phyloP scores from a whole-genome alignment of 2,797 vertebrate species.

The Muscicapa comitata region DNA sequence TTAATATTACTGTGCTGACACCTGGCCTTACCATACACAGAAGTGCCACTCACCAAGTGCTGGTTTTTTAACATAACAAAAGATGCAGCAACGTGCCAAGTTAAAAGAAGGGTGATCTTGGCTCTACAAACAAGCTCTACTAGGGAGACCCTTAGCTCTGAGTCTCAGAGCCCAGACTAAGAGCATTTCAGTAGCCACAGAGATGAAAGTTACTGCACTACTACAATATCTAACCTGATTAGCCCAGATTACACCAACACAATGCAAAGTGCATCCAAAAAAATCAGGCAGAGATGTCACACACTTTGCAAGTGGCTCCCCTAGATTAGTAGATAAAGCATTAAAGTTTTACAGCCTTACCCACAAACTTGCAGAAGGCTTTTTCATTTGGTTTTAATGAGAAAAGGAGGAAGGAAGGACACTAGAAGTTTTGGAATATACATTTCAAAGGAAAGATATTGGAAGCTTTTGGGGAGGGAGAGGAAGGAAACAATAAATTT shows the following conservation, averaged over 20 bases:
- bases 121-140: not conserved
- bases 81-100: not conserved
- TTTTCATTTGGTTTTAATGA: not conserved
- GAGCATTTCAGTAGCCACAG: not conserved
- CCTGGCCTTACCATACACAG: not conserved
- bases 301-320: not conserved
- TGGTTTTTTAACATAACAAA: not conserved
- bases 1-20: not conserved
- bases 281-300: not conserved
- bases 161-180: not conserved
- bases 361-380: rapidly evolving
- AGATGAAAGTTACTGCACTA: not conserved
- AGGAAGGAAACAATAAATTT: not conserved
- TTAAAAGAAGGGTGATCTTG: not conserved
- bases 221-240: not conserved
- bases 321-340: not conserved
- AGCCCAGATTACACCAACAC: not conserved
- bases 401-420: not conserved
- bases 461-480: not conserved
- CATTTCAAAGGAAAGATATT: not conserved
- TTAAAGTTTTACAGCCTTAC: not conserved
- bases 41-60: not conserved
- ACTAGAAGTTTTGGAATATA: not conserved
- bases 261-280: not conserved
- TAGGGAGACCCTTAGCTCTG: not conserved